Evolutionary conservation across 2,888 invertebrate species (phyloP), one percentile per base, ranked within the genome.

Genomic region (Amorpha juglandis): DNA sequence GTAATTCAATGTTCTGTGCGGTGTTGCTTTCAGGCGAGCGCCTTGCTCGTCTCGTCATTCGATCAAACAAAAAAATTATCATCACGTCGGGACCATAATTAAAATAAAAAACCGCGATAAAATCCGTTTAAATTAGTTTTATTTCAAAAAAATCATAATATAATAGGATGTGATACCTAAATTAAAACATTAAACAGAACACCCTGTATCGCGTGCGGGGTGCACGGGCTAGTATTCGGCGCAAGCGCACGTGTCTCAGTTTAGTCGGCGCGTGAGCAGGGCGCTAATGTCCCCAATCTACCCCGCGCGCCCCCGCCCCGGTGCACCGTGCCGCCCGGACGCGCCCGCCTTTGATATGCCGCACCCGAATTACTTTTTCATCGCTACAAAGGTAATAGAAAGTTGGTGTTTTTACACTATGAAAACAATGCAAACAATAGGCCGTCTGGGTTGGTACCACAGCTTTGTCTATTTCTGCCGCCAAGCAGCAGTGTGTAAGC

Each of bases 181-280:
- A 35, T 50, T 1, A 35, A 11, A 38, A 7, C 6, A 52, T 4
- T 16, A 7, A 50, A 50, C 14, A 7, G 33, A 73, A 72, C 86
- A 81, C 68, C 74, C 86, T 88, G 83, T 90, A 75, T 74, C 35
- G 45, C 50, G 66, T 45, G 65, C 77, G 81, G 90, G 89, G 89
- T 88, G 88, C 83, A 76, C 81, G 73, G 74, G 69, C 75, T 78
- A 71, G 74, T 76, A 71, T 75, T 71, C 77, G 81, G 72, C 76
- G 72, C 69, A 73, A 66, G 72, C 77, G 70, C 79, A 91, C 91
- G 92, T 90, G 92, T 81, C 89, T 85, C 85, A 88, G 90, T 91
- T 91, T 91, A 90, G 81, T 79, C 75, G 89, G 38, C 87, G 85
- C 92, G 92, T 92, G 92, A 87, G 87, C 80, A 73, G 92, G 82